Base-by-base conservation (phyloP, 1,140 invertebrate species). In the Pogonomyrmex californicus region DNA sequence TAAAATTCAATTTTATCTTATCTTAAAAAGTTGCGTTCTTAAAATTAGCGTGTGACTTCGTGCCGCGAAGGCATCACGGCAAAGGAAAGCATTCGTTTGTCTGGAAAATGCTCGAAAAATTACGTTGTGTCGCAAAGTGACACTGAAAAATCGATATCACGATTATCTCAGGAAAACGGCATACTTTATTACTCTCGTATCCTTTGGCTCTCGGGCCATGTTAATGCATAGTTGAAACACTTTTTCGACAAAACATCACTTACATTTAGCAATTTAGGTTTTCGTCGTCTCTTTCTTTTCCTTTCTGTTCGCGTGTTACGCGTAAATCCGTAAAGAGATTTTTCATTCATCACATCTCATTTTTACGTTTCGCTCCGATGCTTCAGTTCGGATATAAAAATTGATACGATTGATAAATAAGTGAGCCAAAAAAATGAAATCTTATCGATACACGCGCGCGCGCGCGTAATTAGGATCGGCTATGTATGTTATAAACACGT, bases 391-490 rank as follows among this genome's bases (percentile, higher is more conserved):
- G n/a, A 17, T 60, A 41, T 12, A 33, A 23, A 23, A 49, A 51
- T 65, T 23, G n/a, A 65, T 0, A 23, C 17, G 30, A 2, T 58
- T 56, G 33, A n/a, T 36, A 73, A 7, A 6, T n/a, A 23, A 17
- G 23, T 38, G 36, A 6, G 4, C 4, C 23, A 23, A 23, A 23
- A 14, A n/a, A 54, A 23, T 23, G 6, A n/a, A 51, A 60, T 38
- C 4, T 56, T 75, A 83, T 62, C 54, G 79, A 83, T 75, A 71
- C 36, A 54, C 36, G 23, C 77, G 12, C 36, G 49, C 36, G 77
- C 77, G 12, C 36, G 49, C 36, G 23, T 23, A 63, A 81, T 68
- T 73, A 73, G 10, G 41, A 71, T 17, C n/a, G 38, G 14, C 51
- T 58, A 38, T 23, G 78, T 47, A 14, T 12, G 17, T 54, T 12